phyloP scores from a whole-genome alignment of 1,140 invertebrate species.

The Myzus persicae region DNA sequence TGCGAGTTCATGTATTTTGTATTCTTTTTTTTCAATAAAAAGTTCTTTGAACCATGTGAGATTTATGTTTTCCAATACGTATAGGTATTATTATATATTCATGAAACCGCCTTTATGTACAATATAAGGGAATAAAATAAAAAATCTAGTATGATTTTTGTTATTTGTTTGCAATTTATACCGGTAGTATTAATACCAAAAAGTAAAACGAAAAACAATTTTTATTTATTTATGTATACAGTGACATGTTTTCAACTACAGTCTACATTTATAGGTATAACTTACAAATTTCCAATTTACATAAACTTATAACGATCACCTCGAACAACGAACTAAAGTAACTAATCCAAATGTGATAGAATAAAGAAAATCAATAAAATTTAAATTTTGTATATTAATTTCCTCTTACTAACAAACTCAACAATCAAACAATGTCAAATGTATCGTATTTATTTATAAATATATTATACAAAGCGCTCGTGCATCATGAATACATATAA shows the following conservation, averaged over 20 bases:
- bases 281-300: too few relatives aligned
- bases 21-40: constrained; percentile 11
- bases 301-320: too few relatives aligned
- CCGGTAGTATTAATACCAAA: not conserved
- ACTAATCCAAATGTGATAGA: not conserved
- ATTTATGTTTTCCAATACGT: not conserved
- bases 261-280: not conserved
- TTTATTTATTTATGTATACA: not conserved
- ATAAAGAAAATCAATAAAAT: not conserved
- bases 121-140: too few relatives aligned
- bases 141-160: not conserved
- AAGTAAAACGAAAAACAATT: not conserved
- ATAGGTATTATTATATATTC: not conserved
- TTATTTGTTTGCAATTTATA: not conserved
- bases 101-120: not conserved
- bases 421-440: not conserved
- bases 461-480: not conserved
- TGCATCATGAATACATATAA: too few relatives aligned
- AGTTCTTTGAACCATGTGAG: not conserved
- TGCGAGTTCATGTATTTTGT: not conserved
- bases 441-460: not conserved
- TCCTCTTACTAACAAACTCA: not conserved
- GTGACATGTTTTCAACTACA: not conserved
- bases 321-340: too few relatives aligned
- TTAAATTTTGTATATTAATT: not conserved